Conservation (phyloP, 2,113 vertebrate genomes). For the Porphyrio hochstetteri region DNA sequence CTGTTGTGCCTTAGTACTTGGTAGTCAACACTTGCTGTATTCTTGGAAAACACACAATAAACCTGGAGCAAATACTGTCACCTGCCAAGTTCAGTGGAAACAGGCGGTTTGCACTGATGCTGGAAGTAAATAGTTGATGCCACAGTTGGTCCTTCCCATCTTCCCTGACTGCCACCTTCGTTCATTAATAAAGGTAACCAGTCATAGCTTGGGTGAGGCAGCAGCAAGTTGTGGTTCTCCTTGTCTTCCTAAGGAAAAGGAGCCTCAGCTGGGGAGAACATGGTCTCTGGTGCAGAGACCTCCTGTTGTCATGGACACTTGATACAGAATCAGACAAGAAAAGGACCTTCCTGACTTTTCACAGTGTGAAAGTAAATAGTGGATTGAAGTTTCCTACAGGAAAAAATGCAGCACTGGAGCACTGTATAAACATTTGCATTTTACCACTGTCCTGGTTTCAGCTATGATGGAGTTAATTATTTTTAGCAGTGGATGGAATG, state of each 20-base stretch:
- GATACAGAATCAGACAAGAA: not conserved
- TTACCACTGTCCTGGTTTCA: too few relatives aligned
- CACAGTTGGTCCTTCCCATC: conserved; percentile 4
- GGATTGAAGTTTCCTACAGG: not conserved
- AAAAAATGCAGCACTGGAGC: not conserved
- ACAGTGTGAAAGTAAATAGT: not conserved
- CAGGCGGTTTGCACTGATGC: conserved; percentile 23
- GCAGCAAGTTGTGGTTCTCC: not conserved
- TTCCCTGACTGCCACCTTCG: not conserved
- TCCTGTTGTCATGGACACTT: not conserved
- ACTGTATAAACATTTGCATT: not conserved
- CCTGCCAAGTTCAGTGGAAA: conserved; percentile 63
- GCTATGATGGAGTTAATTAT: too few relatives aligned
- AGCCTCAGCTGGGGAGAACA: not conserved
- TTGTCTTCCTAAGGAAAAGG: not conserved
- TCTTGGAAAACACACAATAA: conserved; percentile 65
- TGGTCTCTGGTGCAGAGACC: not conserved
- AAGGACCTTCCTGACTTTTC: not conserved
- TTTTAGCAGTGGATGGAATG: too few relatives aligned
- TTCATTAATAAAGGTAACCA: not conserved
- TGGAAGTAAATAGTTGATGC: conserved; percentile 58
- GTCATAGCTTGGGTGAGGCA: not conserved
- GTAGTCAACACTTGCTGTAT: conserved; percentile 37
- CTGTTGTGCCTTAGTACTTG: conserved; percentile 1
- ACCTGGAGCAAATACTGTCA: conserved; percentile 51